Evolutionary conservation across 1,140 invertebrate genomes (phyloP).

Genomic region (Drosophila bocki): DNA sequence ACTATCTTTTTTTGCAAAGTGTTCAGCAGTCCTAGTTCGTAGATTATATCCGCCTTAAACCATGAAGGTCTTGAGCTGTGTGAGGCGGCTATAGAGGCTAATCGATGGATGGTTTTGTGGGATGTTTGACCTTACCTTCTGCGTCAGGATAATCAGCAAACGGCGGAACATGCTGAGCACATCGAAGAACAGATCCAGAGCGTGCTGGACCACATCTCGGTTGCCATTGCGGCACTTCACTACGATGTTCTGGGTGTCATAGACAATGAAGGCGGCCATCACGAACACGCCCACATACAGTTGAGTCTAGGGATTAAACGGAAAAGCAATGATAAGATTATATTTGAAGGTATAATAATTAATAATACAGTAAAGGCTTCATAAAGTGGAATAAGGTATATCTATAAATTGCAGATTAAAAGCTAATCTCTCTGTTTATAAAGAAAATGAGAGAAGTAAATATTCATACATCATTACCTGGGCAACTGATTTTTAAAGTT

Average conservation of each 20-base stretch:
- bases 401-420: no score
- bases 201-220: conserved; percentile 96
- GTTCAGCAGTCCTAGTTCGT: conserved; percentile 34
- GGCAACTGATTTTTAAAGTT: no score
- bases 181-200: conserved; percentile 96
- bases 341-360: not conserved
- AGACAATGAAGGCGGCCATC: conserved; percentile 97
- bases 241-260: conserved; percentile 98
- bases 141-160: conserved; percentile 94
- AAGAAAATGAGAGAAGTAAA: no score
- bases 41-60: conserved; percentile 46
- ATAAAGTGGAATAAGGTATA: no score
- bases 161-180: conserved; percentile 96
- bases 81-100: conserved; percentile 22
- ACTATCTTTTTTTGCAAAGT: conserved; percentile 50
- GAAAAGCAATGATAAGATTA: conserved; percentile 2
- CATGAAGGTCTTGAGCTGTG: conserved; percentile 77
- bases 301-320: conserved; percentile 87
- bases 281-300: conserved; percentile 94
- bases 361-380: not conserved
- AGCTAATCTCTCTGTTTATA: no score
- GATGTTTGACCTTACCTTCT: conserved; percentile 89
- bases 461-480: no score
- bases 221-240: conserved; percentile 95
- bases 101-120: not conserved